Percentiles rank a stretch among this genome's conserved stretches.
phyloP scores from a whole-genome alignment of 37 sponge, comb jelly and placozoan genomes.

The Geodia barretti region DNA sequence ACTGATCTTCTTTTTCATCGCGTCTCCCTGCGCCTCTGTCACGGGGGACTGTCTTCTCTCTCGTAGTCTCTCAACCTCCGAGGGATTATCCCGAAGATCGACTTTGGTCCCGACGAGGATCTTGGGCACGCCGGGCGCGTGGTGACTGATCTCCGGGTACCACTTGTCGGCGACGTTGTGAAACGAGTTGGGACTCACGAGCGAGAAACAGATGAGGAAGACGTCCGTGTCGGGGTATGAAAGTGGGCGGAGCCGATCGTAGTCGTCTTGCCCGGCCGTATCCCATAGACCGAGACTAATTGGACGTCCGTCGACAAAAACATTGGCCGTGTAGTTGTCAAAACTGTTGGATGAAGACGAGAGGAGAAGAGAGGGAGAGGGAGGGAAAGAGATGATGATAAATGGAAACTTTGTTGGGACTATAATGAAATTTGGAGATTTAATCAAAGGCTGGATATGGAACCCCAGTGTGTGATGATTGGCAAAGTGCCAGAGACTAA shows the following conservation, averaged over 20 bases:
- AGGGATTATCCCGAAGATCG: conserved; percentile 79
- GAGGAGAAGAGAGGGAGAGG: conserved; percentile 8
- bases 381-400: neutral
- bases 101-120: conserved; percentile 90
- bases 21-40: conserved; percentile 65
- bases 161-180: conserved; percentile 83
- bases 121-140: conserved; percentile 83
- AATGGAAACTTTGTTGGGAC: too few species aligned
- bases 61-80: conserved; percentile 66
- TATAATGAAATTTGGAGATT: too few species aligned
- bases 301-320: conserved; percentile 84
- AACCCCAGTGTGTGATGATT: too few species aligned
- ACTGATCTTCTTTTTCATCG: conserved; percentile 77
- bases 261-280: conserved; percentile 95
- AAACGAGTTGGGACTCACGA: conserved; percentile 83
- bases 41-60: conserved; percentile 60
- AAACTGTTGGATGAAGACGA: conserved; percentile 50
- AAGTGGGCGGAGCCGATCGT: conserved; percentile 86
- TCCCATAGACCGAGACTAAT: conserved; percentile 93
- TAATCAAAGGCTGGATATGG: too few species aligned
- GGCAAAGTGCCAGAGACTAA: too few species aligned
- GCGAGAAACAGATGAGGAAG: conserved; percentile 86
- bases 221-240: conserved; percentile 93
- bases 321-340: conserved; percentile 95
- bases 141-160: conserved; percentile 87